phyloP scores from a whole-genome alignment of 2,888 invertebrate species.

The Cataglyphis albicans region DNA sequence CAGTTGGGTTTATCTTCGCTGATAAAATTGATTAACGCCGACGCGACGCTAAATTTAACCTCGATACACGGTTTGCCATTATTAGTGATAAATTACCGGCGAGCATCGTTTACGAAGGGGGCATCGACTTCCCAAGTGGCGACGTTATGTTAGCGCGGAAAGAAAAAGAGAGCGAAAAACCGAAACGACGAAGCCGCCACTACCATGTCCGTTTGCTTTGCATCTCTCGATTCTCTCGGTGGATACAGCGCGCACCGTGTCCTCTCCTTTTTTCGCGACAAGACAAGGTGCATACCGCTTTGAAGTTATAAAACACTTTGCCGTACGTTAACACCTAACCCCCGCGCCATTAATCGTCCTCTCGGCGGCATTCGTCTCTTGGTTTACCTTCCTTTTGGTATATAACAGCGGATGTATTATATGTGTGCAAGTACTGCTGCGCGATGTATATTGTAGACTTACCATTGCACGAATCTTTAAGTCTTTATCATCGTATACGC shows the following conservation, averaged over 20 bases:
- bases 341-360: conserved; percentile 74
- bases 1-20: conserved; percentile 80
- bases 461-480: background rate
- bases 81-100: conserved; percentile 80
- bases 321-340: conserved; percentile 76
- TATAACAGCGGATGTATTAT: conserved; percentile 60
- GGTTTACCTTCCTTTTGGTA: conserved; percentile 49
- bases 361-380: conserved; percentile 40
- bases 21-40: conserved; percentile 83
- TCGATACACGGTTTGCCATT: conserved; percentile 77
- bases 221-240: conserved; percentile 36
- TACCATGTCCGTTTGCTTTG: conserved; percentile 17
- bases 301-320: conserved; percentile 78
- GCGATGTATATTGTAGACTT: background rate
- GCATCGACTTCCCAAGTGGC: conserved; percentile 29
- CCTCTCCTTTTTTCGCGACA: conserved; percentile 64
- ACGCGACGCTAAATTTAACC: conserved; percentile 77
- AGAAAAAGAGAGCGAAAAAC: conserved; percentile 3
- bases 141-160: conserved; percentile 19
- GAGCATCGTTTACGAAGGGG: conserved; percentile 61
- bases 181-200: conserved; percentile 9
- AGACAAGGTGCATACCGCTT: conserved; percentile 76
- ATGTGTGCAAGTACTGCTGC: conserved; percentile 23
- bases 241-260: conserved; percentile 8
- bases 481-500: background rate